A percentile compares a stretch with the other conserved stretches of the same genome.
phyloP scores from a whole-genome alignment of 2,888 invertebrate species.

The Cerceris rybyensis region DNA sequence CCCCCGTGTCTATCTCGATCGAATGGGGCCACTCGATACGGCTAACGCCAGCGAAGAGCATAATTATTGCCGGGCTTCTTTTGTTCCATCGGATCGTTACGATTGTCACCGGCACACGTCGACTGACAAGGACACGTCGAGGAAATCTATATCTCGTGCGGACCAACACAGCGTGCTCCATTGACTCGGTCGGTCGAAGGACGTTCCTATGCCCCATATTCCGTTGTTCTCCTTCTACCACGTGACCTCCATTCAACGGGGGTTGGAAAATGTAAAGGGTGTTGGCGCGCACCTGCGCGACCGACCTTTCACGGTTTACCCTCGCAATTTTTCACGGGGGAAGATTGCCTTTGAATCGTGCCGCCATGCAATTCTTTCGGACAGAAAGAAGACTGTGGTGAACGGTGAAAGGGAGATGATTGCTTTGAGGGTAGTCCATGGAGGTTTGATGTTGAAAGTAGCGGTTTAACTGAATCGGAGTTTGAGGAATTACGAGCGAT shows the following conservation, averaged over 20 bases:
- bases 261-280: slow-evolving; percentile 53
- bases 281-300: slow-evolving; percentile 43
- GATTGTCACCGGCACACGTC: slow-evolving; percentile 1
- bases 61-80: slow-evolving; percentile 52
- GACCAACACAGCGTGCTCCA: slow-evolving; percentile 54
- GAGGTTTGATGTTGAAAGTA: no score
- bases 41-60: slow-evolving; percentile 18
- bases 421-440: no score
- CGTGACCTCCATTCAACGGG: slow-evolving; percentile 66
- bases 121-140: slow-evolving; percentile 10
- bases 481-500: no score
- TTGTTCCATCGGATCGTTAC: slow-evolving; percentile 26
- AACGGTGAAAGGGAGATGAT: no score
- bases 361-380: slow-evolving; percentile 11
- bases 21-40: slow-evolving; percentile 39
- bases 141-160: slow-evolving; percentile 16
- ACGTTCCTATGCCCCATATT: slow-evolving; percentile 71
- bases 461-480: no score
- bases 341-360: slow-evolving; percentile 33
- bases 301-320: slow-evolving; percentile 25
- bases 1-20: slow-evolving; percentile 30
- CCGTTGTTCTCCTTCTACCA: slow-evolving; percentile 53
- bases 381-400: no score
- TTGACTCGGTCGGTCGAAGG: slow-evolving; percentile 71
- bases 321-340: slow-evolving; percentile 11